A percentile compares a stretch with the other conserved stretches of the same genome.
Evolutionary conservation across 1,140 invertebrate genomes (phyloP).

Genomic region (Zaprionus africanus): DNA sequence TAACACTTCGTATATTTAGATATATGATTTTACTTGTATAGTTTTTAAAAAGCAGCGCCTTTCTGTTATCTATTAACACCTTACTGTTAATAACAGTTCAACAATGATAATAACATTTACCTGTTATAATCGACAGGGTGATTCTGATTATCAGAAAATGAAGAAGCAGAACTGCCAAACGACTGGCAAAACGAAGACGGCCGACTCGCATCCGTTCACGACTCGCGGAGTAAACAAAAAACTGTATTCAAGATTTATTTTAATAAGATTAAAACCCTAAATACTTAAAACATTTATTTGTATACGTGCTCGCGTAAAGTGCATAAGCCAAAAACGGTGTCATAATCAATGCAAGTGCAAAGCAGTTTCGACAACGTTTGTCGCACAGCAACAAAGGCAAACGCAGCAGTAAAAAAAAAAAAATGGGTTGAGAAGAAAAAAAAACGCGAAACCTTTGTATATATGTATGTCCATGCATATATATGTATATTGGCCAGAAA

Average conservation of each 20-base stretch:
- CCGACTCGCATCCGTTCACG: constrained; percentile 37
- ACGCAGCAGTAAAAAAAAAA: constrained; percentile 29
- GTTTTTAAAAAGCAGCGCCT: neutral
- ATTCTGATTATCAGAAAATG: constrained; percentile 8
- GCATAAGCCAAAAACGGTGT: constrained; percentile 26
- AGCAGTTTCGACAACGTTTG: neutral
- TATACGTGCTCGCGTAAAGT: constrained; percentile 32
- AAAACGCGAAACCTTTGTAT: constrained; percentile 35
- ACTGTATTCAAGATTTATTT: constrained; percentile 47
- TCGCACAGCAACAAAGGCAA: constrained; percentile 33
- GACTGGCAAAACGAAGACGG: constrained; percentile 37
- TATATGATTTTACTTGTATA: neutral
- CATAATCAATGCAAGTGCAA: constrained; percentile 12
- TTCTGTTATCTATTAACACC: neutral
- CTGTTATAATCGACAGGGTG: constrained; percentile 41
- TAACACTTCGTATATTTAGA: neutral
- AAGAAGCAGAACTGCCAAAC: constrained; percentile 39
- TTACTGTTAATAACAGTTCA: constrained; percentile 13
- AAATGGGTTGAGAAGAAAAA: constrained; percentile 22
- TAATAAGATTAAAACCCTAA: constrained; percentile 53
- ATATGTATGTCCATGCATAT: constrained; percentile 9
- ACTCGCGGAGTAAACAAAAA: constrained; percentile 54
- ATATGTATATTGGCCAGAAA: constrained; percentile 36
- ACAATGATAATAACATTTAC: constrained; percentile 2
- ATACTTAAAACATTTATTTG: constrained; percentile 22